Percentiles rank a stretch among this genome's conserved stretches.
Conservation (phyloP, 2,113 vertebrate species). For the Phaetusa simplex region DNA sequence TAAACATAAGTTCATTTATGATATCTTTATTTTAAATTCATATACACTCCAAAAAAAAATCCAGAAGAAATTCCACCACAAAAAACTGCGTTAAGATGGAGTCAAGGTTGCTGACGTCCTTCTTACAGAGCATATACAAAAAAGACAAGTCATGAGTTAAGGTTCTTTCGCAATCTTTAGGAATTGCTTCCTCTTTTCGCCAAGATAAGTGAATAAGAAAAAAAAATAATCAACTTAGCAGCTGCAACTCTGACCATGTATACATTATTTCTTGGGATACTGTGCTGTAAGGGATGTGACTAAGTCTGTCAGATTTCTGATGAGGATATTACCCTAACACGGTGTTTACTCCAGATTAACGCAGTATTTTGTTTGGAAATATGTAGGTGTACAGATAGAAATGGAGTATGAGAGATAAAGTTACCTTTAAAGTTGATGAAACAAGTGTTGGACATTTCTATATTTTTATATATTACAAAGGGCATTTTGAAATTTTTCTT, state of each 20-base stretch:
- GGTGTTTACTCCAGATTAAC: constrained; percentile 59
- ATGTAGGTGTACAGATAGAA: constrained; percentile 5
- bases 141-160: background rate
- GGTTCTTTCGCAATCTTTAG: background rate
- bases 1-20: constrained; percentile 20
- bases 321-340: background rate
- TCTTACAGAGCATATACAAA: background rate
- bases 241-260: constrained; percentile 43
- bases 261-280: background rate
- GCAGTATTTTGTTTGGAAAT: constrained; percentile 63
- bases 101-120: constrained; percentile 26
- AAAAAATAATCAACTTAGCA: background rate
- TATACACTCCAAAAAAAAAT: constrained; percentile 10
- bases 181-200: constrained; percentile 39
- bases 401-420: background rate
- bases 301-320: background rate
- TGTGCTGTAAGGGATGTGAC: background rate
- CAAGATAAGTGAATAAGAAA: background rate
- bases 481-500: constrained; percentile 56
- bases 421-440: constrained; percentile 21
- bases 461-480: constrained; percentile 64
- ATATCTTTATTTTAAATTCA: constrained; percentile 35
- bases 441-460: constrained; percentile 31
- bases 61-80: constrained; percentile 22
- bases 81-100: constrained; percentile 62